Percentiles rank a stretch among this genome's conserved stretches.
These are phyloP conservation scores for Salvator merianae DNA, from an alignment of 2,113 vertebrate species.

Conservation along the genomic window DNA sequence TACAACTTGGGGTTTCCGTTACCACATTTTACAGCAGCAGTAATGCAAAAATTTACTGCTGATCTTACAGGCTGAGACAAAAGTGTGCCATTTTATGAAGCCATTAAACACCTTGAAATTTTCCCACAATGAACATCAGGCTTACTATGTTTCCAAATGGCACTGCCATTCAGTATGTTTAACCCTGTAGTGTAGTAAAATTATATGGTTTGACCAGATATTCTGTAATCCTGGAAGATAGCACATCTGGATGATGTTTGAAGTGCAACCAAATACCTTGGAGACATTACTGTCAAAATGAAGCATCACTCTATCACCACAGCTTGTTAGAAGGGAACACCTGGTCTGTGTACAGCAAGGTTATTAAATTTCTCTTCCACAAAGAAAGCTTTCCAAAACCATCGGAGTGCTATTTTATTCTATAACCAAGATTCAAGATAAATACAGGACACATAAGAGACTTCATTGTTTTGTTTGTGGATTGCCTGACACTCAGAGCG, in stretches of 20 bases:
- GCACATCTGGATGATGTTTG: slow-evolving; percentile 46
- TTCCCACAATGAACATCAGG: slow-evolving; percentile 73
- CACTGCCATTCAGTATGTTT: slow-evolving; percentile 17
- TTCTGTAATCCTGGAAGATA: slow-evolving; percentile 52
- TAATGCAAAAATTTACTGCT: slow-evolving; percentile 73
- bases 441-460: slow-evolving; percentile 55
- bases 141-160: slow-evolving; percentile 60
- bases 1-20: slow-evolving; percentile 64
- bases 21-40: slow-evolving; percentile 65
- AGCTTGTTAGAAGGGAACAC: slow-evolving; percentile 62
- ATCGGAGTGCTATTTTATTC: slow-evolving; percentile 61
- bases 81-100: slow-evolving; percentile 68
- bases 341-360: slow-evolving; percentile 55
- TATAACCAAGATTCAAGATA: slow-evolving; percentile 62
- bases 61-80: slow-evolving; percentile 63
- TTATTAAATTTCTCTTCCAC: slow-evolving; percentile 72
- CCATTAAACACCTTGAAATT: slow-evolving; percentile 68
- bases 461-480: slow-evolving; percentile 58
- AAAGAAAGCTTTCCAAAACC: slow-evolving; percentile 63
- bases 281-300: slow-evolving; percentile 49
- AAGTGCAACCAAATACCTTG: slow-evolving; percentile 43
- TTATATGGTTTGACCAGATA: slow-evolving; percentile 44
- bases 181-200: slow-evolving; percentile 49
- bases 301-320: slow-evolving; percentile 56
- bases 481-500: slow-evolving; percentile 55